A percentile compares a stretch with the other conserved stretches of the same genome.
Conservation (phyloP, 1,140 invertebrate genomes). For the Zaprionus gabonicus region DNA sequence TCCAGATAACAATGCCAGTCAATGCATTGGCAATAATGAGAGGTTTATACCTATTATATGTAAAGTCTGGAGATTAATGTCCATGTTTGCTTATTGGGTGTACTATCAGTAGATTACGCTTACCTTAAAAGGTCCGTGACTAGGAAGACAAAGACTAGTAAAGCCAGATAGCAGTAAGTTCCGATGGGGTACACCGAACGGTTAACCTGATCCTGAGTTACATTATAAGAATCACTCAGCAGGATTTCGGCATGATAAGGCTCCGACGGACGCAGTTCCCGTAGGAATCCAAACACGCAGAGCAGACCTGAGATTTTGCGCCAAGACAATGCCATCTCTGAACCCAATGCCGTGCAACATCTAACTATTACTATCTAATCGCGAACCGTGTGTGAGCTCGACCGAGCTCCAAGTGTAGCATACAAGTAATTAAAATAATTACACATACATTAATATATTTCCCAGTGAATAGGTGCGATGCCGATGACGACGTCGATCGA, state of each 20-base stretch:
- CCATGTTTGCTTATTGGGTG: background rate
- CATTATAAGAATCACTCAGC: slow-evolving; percentile 88
- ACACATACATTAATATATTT: slow-evolving; percentile 37
- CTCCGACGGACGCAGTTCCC: slow-evolving; percentile 92
- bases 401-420: slow-evolving; percentile 84
- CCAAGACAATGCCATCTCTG: slow-evolving; percentile 85
- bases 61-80: background rate
- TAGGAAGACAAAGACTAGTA: slow-evolving; percentile 90
- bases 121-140: slow-evolving; percentile 90
- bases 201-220: slow-evolving; percentile 86
- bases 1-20: slow-evolving; percentile 90
- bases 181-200: slow-evolving; percentile 90
- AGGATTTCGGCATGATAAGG: slow-evolving; percentile 91
- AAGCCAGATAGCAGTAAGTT: slow-evolving; percentile 90
- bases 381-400: slow-evolving; percentile 10
- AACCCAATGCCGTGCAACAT: slow-evolving; percentile 34
- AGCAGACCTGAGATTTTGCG: slow-evolving; percentile 88
- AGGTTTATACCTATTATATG: slow-evolving; percentile 89
- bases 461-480: slow-evolving; percentile 29
- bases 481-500: background rate
- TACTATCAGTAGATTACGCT: background rate
- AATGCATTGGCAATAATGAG: slow-evolving; percentile 91
- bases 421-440: slow-evolving; percentile 74
- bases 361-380: slow-evolving; percentile 52
- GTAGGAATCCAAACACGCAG: slow-evolving; percentile 91